A percentile compares a stretch with the other conserved stretches of the same genome.
These are phyloP conservation scores for Batillaria attramentaria DNA, from an alignment of 1,140 invertebrate genomes.

Conservation along the genomic window DNA sequence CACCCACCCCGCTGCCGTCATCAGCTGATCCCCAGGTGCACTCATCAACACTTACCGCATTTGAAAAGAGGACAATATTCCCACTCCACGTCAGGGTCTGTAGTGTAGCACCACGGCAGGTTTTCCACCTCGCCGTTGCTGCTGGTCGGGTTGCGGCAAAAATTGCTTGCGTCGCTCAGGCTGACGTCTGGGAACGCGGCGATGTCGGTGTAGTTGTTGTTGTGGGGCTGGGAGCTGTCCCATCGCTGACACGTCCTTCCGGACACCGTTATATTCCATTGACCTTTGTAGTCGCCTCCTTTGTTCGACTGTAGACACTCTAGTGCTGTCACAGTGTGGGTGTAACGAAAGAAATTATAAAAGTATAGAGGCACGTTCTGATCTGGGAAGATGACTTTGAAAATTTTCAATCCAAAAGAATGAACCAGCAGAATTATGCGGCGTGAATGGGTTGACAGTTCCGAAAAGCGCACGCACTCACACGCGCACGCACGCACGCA, in stretches of 20 bases:
- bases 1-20: no score
- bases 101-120: slow-evolving; percentile 14
- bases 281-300: slow-evolving; percentile 20
- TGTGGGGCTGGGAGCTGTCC: background rate
- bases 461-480: background rate
- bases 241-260: slow-evolving; percentile 3
- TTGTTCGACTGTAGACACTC: slow-evolving; percentile 10
- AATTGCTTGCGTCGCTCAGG: background rate
- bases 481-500: no score
- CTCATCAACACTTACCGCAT: slow-evolving; percentile 3
- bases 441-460: slow-evolving; percentile 3
- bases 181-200: background rate
- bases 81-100: background rate
- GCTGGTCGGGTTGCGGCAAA: background rate
- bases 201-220: background rate
- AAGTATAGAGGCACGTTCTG: no score
- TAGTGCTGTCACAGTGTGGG: slow-evolving; percentile 9
- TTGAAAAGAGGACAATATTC: slow-evolving; percentile 1
- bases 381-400: no score
- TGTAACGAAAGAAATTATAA: no score
- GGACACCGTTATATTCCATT: slow-evolving; percentile 4
- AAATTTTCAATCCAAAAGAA: no score
- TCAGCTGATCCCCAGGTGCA: no score
- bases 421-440: no score
- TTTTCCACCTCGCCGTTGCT: background rate